Evolutionary conservation across 2,797 vertebrate genomes (phyloP), one percentile per base, ranked within the genome.

Genomic region (Remorina albescens): DNA sequence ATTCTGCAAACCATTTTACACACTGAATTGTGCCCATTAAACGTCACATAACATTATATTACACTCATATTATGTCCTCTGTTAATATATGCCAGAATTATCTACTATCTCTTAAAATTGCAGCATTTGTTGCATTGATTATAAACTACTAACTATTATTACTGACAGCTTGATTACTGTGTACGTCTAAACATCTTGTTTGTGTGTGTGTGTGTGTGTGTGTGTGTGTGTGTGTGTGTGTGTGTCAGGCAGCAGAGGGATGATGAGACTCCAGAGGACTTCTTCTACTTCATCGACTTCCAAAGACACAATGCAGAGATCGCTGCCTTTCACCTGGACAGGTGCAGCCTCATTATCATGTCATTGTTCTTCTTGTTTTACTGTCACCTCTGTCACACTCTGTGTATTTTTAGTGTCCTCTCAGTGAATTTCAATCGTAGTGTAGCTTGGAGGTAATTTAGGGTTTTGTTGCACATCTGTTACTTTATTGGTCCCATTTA

Each of bases 241-340:
- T 61, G 21, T 82, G 26, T 69, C 80, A 98, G 98, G 93, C 98
- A 99, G 94, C 95, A 95, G 81, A 95, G 97, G 0, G 93, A 97
- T 0, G 94, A 98, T 5, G 96, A 97, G 91, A 99, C 98, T 0
- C 96, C 98, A 0, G 96, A 92, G 26, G 95, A 99, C 51, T 92
- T 96, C 39, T 99, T 99, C 91, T 99, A 99, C 76, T 99, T 99
- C 8, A 94, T 98, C 0, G 98, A 99, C 85, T 95, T 96, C 66
- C 97, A 99, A 93, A 94, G 98, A 83, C 98, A 99, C 94, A 99
- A 98, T 0, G 98, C 98, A 0, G 98, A 99, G 94, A 97, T 99
- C 0, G 98, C 98, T 0, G 96, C 97, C 28, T 99, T 99, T 85
- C 98, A 99, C 86, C 94, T 99, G 59, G 98, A 99, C 96, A 96